Conservation (phyloP, 2,888 invertebrate genomes). For the Electrophaes corylata region DNA sequence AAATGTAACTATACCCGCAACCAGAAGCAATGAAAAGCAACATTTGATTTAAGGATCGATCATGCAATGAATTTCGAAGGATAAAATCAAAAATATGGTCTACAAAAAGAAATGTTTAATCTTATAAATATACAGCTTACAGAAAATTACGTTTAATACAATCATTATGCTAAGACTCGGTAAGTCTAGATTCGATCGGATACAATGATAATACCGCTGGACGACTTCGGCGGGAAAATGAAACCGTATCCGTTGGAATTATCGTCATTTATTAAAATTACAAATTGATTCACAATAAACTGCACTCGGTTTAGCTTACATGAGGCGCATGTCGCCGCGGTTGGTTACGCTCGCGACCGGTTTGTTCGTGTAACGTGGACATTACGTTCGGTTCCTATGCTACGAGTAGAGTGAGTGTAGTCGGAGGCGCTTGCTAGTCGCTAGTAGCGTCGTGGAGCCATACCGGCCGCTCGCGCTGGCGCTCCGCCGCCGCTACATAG, state of each 20-base stretch:
- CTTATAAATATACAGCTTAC: conserved; percentile 62
- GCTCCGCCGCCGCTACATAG: conserved; percentile 65
- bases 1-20: conserved; percentile 60
- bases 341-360: conserved; percentile 17
- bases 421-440: conserved; percentile 30
- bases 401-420: conserved; percentile 38
- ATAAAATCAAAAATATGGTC: conserved; percentile 45
- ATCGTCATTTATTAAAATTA: conserved; percentile 61
- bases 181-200: conserved; percentile 43
- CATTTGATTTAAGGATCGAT: conserved; percentile 38
- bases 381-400: conserved; percentile 43
- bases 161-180: conserved; percentile 41
- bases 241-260: conserved; percentile 58
- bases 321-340: conserved; percentile 17
- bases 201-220: conserved; percentile 21
- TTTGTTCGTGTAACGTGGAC: conserved; percentile 46
- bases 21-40: conserved; percentile 56
- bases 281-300: conserved; percentile 57
- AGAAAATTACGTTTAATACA: conserved; percentile 55
- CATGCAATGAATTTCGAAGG: conserved; percentile 60
- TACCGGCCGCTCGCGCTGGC: conserved; percentile 63
- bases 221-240: conserved; percentile 51
- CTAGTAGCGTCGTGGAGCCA: conserved; percentile 78
- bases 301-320: conserved; percentile 43
- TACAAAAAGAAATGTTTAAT: conserved; percentile 61